Evolutionary conservation across 2,888 invertebrate species (phyloP), one percentile per base, ranked within the genome.

Genomic region (Anticlea derivata): DNA sequence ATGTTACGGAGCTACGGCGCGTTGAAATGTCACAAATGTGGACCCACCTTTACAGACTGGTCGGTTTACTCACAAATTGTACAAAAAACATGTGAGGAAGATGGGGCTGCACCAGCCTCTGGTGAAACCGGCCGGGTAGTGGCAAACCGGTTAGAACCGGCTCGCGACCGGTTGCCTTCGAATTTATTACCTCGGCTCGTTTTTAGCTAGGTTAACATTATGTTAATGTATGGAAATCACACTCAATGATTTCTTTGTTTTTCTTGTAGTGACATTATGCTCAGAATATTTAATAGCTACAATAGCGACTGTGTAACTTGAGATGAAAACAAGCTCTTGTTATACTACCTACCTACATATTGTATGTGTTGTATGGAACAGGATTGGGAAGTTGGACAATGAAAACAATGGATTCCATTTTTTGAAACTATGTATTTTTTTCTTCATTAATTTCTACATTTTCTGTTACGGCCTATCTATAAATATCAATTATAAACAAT

Each of bases 401-500:
- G 68, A 67, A 89, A 86, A 83, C 78, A 74, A 75, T 43, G 43
- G 47, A 50, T 55, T 83, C 74, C 73, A 83, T 88, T 87, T 76
- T 88, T 62, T 86, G 83, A 87, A 88, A 83, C 89, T 86, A 86
- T 89, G 85, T 89, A 86, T 88, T 89, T 84, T 78, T 83, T 85
- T 81, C 75, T 72, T 79, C 78, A 78, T 81, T 86, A 81, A 83
- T 85, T 86, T 86, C 88, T 87, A 89, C 87, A 89, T 79, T 84
- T 82, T 80, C 78, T 78, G 79, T 88, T 85, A 86, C 81, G 73
- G 83, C 78, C 87, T 89, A 88, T 87, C 81, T 88, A 86, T 87
- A 86, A 83, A 83, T 85, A 89, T 87, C 88, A 88, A 89, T 89
- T 77, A 84, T 83, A 87, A 86, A 86, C 81, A 87, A 89, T 89